Base-by-base conservation (phyloP, 2,888 invertebrate genomes). In the Philereme vetulata region DNA sequence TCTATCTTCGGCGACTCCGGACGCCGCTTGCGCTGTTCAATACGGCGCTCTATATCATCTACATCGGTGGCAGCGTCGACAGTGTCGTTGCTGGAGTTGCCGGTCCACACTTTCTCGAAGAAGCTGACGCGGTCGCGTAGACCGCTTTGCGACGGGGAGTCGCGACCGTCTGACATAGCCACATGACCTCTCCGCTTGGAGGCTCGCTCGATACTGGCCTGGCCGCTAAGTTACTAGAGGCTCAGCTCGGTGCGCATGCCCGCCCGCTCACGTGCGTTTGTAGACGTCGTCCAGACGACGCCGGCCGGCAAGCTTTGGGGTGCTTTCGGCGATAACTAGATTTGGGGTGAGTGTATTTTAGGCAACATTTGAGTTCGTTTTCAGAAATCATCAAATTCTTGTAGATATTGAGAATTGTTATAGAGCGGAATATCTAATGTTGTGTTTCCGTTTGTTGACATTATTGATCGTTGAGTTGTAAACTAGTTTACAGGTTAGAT, bases 31-130 rank as follows among this genome's bases (percentile, higher is more conserved):
- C 90, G 88, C 80, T 93, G 92, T 75, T 95, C 94, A 60, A 94
- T 85, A 55, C 94, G 91, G 54, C 93, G 89, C 76, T 94, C 95
- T 71, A 94, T 93, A 57, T 94, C 94, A 62, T 90, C 88, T 11
- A 94, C 94, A 80, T 94, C 93, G 21, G 93, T 91, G 34, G 91
- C 79, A 32, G 88, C 82, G 68, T 88, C 87, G 62, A 88, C 82
- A 51, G 85, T 77, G 76, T 93, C 85, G 67, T 78, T 72, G 79
- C 86, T 84, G 68, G 84, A 76, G 66, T 90, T 80, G 33, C 95
- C 94, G 64, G 94, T 93, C 95, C 96, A 96, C 68, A 96, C 94
- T 89, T 95, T 95, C 84, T 97, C 97, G 86, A 96, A 97, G 82
- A 96, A 96, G 71, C 93, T 94, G 72, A 97, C 96, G 73, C 96